Evolutionary conservation across 2,113 vertebrate species (phyloP).

Genomic region (Polypterus bichir): DNA sequence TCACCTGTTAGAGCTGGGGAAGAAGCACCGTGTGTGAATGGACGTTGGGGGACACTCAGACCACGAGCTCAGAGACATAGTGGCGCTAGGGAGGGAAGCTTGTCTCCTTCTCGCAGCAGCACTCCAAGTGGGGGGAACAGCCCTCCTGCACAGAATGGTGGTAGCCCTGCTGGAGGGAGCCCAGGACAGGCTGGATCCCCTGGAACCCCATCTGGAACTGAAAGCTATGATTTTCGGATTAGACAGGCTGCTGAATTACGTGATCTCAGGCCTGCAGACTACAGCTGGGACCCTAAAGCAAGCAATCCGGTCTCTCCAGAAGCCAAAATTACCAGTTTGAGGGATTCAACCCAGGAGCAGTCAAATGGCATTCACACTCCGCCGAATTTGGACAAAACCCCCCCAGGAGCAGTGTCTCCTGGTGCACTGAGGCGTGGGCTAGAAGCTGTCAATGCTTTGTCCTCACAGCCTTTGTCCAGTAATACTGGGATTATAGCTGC

Average conservation of each 20-base stretch:
- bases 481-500: conserved; percentile 27
- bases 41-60: conserved; percentile 87
- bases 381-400: conserved; percentile 48
- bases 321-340: conserved; percentile 15
- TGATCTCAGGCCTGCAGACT: conserved; percentile 55
- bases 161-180: conserved; percentile 68
- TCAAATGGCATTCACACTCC: conserved; percentile 78
- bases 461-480: conserved; percentile 34
- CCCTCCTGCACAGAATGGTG: conserved; percentile 73
- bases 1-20: conserved; percentile 73
- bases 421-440: conserved; percentile 72
- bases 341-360: conserved; percentile 55
- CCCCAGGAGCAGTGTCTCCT: conserved; percentile 75
- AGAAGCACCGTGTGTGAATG: conserved; percentile 88
- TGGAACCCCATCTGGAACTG: conserved; percentile 43
- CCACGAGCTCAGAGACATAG: conserved; percentile 63
- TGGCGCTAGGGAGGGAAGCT: conserved; percentile 73
- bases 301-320: background rate
- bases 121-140: conserved; percentile 52
- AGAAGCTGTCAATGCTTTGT: conserved; percentile 75
- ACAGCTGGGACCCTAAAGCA: conserved; percentile 65
- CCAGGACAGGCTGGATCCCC: conserved; percentile 70
- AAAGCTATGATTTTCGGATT: conserved; percentile 41
- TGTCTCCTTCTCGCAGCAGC: conserved; percentile 63
- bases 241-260: conserved; percentile 26